These are phyloP conservation scores for Protaetia brevitarsis DNA, from an alignment of 1,140 invertebrate species.

Conservation along the genomic window DNA sequence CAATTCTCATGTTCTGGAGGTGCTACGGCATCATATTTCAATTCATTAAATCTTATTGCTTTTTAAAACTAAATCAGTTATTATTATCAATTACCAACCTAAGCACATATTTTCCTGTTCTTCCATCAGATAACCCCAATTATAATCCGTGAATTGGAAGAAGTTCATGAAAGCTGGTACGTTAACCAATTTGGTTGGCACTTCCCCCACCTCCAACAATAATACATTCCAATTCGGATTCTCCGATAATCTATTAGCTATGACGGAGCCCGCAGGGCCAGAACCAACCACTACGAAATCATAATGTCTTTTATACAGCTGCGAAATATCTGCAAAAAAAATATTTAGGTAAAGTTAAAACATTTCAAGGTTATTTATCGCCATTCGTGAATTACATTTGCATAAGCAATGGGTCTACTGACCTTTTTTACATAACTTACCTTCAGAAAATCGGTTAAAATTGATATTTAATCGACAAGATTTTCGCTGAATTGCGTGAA, in stretches of 20 bases:
- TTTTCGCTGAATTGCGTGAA: no score
- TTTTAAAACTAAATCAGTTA: no score
- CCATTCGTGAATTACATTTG: no score
- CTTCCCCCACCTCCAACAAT: constrained; percentile 65
- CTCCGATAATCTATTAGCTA: constrained; percentile 69
- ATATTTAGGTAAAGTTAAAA: not conserved
- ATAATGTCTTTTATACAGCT: not conserved
- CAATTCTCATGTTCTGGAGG: no score
- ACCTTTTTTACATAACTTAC: no score
- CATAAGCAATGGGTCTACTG: no score
- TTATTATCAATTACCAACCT: constrained; percentile 45
- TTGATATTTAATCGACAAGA: no score
- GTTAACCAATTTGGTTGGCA: constrained; percentile 67
- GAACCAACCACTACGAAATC: constrained; percentile 39
- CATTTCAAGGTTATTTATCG: no score
- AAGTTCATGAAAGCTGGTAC: constrained; percentile 67
- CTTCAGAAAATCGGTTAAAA: no score
- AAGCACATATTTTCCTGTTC: constrained; percentile 64
- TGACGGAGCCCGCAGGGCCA: constrained; percentile 53
- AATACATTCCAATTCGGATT: constrained; percentile 63
- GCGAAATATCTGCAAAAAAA: not conserved
- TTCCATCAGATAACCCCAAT: constrained; percentile 78
- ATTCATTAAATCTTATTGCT: no score
- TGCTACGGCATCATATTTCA: no score
- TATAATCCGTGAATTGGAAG: constrained; percentile 67